A percentile compares a stretch with the other conserved stretches of the same genome.
Evolutionary conservation across 2,888 invertebrate species (phyloP).

Genomic region (Cloeon dipterum): DNA sequence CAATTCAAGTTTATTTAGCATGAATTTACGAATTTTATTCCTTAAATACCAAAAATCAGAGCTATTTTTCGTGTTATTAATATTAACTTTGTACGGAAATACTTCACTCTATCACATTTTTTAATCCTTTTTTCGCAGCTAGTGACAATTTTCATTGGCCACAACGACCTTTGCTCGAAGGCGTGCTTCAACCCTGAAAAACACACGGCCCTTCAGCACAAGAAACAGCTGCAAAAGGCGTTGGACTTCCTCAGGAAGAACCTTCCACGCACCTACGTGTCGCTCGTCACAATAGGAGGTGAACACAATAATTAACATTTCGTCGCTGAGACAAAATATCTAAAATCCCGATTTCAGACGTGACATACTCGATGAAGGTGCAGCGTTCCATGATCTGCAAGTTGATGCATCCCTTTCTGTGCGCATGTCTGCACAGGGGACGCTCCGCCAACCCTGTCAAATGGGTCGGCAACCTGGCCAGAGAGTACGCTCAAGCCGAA

Average conservation of each 20-base stretch:
- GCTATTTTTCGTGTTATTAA: too few relatives aligned
- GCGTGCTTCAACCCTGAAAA: constrained; percentile 35
- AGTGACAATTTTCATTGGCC: constrained; percentile 49
- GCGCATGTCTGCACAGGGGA: constrained; percentile 42
- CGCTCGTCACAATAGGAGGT: constrained; percentile 27
- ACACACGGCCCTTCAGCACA: constrained; percentile 20
- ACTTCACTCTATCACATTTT: too few relatives aligned
- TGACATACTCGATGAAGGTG: constrained; percentile 42
- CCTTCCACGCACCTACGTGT: constrained; percentile 33
- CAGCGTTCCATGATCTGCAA: constrained; percentile 37
- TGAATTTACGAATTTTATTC: too few relatives aligned
- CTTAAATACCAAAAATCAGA: too few relatives aligned
- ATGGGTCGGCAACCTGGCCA: constrained; percentile 29
- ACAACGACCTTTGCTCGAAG: constrained; percentile 51
- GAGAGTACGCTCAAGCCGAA: constrained; percentile 41
- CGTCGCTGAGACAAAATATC: background rate
- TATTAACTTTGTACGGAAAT: background rate
- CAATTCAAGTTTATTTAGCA: too few relatives aligned
- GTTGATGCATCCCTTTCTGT: constrained; percentile 46
- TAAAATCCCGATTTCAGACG: constrained; percentile 25
- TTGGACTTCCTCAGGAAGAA: constrained; percentile 27
- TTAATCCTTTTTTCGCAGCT: constrained; percentile 13
- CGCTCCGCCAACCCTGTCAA: constrained; percentile 23
- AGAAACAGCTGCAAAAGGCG: constrained; percentile 21
- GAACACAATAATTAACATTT: constrained; percentile 5